Conservation (phyloP, 2,797 vertebrate species). For the Anas flavirostris region DNA sequence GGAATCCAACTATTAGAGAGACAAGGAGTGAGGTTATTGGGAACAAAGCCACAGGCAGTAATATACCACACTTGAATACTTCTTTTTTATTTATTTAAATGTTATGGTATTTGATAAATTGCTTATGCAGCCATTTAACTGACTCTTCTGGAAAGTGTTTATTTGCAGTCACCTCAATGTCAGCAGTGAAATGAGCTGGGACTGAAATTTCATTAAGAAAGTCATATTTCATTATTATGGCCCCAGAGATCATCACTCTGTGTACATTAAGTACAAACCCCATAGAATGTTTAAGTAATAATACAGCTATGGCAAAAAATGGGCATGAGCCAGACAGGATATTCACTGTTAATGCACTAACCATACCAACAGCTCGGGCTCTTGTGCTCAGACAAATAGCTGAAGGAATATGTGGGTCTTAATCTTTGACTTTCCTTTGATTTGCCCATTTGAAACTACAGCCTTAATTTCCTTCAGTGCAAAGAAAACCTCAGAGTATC, state of each 20-base stretch:
- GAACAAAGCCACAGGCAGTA: slow-evolving; percentile 66
- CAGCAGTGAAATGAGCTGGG: slow-evolving; percentile 71
- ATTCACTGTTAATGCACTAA: slow-evolving; percentile 3
- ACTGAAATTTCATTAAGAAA: slow-evolving; percentile 76
- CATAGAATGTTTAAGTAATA: slow-evolving; percentile 25
- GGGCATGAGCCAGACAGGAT: slow-evolving; percentile 50
- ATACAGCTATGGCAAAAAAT: slow-evolving; percentile 32
- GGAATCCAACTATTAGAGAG: slow-evolving; percentile 50
- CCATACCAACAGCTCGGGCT: neutral
- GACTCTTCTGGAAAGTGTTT: slow-evolving; percentile 73
- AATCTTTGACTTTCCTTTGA: slow-evolving; percentile 40
- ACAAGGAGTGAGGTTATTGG: slow-evolving; percentile 62
- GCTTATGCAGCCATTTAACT: slow-evolving; percentile 70
- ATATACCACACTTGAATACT: slow-evolving; percentile 46
- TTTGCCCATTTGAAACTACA: slow-evolving; percentile 16
- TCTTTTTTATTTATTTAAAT: slow-evolving; percentile 61
- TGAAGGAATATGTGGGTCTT: slow-evolving; percentile 5
- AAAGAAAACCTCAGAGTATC: slow-evolving; percentile 7
- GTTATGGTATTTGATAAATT: slow-evolving; percentile 49
- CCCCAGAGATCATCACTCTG: slow-evolving; percentile 56
- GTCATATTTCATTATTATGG: slow-evolving; percentile 70
- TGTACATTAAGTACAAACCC: neutral
- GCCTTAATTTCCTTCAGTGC: slow-evolving; percentile 3
- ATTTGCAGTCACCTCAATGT: slow-evolving; percentile 62
- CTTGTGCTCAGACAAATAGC: neutral